Base-by-base conservation (phyloP, 2,888 invertebrate genomes). In the Serripes groenlandicus region DNA sequence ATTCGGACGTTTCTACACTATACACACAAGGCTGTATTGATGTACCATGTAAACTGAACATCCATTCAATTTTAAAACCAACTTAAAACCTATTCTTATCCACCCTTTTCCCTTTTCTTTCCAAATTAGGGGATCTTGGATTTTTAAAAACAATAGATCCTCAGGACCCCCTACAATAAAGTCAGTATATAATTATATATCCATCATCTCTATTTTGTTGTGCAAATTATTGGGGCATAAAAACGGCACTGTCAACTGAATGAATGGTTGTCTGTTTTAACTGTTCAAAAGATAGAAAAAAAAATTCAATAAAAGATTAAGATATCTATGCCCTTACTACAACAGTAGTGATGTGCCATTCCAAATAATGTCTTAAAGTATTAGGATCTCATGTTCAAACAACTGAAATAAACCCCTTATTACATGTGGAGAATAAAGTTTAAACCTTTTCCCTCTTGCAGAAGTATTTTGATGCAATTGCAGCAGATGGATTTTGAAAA, bases 331-430 rank as follows among this genome's bases (percentile, higher is more conserved):
- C 11, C 23, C 56, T 26, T n/a, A 3, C n/a, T 56, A 23, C 23
- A n/a, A 26, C 21, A 26, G n/a, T 56, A 56, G n/a, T 56, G 56
- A 56, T 56, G 26, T 56, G 18, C 56, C 23, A 56, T 11, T n/a
- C 23, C n/a, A 11, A n/a, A 56, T n/a, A 7, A 56, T 54, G 54
- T 54, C 54, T 60, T 60, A 30, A 60, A 66, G 15, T 37, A 66
- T 66, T 66, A 66, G 15, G 28, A 42, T 21, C 23, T 37, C 42
- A 23, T 49, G 62, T 30, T 28, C 74, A 74, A 64, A 74, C 52
- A 74, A 62, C 49, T 64, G 64, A 49, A 74, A 74, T 74, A 74
- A 74, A 62, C 72, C 60, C 37, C 72, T 60, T 72, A 54, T n/a
- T 18, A 71, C 58, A 26, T 58, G 58, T 26, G 58, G 58, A 58